These are phyloP conservation scores for Carposina sasakii DNA, from an alignment of 1,140 invertebrate genomes.

Conservation along the genomic window DNA sequence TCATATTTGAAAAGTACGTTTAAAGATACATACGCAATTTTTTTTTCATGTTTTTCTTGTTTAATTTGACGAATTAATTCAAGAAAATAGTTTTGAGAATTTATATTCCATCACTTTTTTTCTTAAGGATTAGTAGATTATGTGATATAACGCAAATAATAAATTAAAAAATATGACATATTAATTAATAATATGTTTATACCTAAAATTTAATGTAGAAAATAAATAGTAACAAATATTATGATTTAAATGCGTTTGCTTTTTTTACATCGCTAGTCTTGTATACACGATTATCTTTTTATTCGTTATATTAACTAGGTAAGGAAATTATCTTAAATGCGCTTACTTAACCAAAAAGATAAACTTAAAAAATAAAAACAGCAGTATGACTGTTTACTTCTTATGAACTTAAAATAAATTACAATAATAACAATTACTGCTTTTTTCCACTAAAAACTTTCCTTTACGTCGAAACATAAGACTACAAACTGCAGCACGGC, in stretches of 20 bases:
- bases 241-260: not conserved
- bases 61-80: not conserved
- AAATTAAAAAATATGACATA: not conserved
- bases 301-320: not conserved
- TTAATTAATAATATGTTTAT: not conserved
- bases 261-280: not conserved
- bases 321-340: not conserved
- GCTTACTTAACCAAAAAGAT: not conserved
- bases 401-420: not conserved
- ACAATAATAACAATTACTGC: not conserved
- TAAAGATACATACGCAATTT: no score
- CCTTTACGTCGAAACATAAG: not conserved
- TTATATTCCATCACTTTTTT: not conserved
- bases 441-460: not conserved
- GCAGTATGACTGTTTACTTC: not conserved
- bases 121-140: not conserved
- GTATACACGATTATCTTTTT: not conserved
- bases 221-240: not conserved
- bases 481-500: not conserved
- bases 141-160: not conserved
- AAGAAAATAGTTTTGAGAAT: not conserved
- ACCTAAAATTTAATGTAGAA: not conserved
- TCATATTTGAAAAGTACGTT: no score
- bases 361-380: not conserved
- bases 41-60: not conserved